These are phyloP conservation scores for Seriola dumerili DNA, from an alignment of 2,113 vertebrate genomes.

Conservation along the genomic window DNA sequence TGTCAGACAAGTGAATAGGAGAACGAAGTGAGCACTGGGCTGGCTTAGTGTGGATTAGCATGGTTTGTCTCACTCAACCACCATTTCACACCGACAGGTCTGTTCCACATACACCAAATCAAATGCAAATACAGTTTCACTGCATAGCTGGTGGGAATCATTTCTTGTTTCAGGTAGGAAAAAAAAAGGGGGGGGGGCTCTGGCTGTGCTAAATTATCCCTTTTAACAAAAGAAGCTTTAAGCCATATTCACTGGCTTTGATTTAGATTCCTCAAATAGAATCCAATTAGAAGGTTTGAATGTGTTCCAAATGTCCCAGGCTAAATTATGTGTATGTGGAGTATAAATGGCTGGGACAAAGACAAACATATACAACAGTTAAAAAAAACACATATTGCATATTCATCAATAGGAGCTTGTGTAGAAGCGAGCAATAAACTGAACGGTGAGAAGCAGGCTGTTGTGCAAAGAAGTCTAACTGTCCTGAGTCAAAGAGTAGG, in stretches of 20 bases:
- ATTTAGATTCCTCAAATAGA: constrained; percentile 80
- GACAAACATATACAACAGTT: constrained; percentile 35
- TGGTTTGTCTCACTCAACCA: constrained; percentile 68
- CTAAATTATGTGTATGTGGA: constrained; percentile 55
- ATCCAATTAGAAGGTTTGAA: constrained; percentile 79
- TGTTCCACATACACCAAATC: constrained; percentile 55
- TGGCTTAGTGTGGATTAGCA: constrained; percentile 68
- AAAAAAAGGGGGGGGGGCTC: constrained; percentile 29
- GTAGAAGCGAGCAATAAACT: constrained; percentile 30
- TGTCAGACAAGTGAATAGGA: constrained; percentile 69
- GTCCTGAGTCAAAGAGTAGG: constrained; percentile 63
- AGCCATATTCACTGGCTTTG: constrained; percentile 69
- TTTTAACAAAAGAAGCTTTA: constrained; percentile 73
- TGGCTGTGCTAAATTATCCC: constrained; percentile 68
- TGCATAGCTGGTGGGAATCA: constrained; percentile 54
- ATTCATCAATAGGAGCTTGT: constrained; percentile 27
- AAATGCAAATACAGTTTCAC: constrained; percentile 63
- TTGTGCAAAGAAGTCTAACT: constrained; percentile 67
- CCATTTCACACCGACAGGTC: constrained; percentile 60
- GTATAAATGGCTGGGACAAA: constrained; percentile 49
- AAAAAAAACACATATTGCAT: constrained; percentile 35
- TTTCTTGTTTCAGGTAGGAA: constrained; percentile 63
- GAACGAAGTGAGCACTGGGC: constrained; percentile 57
- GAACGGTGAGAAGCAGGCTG: constrained; percentile 48
- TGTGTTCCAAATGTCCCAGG: constrained; percentile 67